A percentile compares a stretch with the other conserved stretches of the same genome.
Evolutionary conservation across 2,797 vertebrate genomes (phyloP).

Genomic region (Rhincodon typus): DNA sequence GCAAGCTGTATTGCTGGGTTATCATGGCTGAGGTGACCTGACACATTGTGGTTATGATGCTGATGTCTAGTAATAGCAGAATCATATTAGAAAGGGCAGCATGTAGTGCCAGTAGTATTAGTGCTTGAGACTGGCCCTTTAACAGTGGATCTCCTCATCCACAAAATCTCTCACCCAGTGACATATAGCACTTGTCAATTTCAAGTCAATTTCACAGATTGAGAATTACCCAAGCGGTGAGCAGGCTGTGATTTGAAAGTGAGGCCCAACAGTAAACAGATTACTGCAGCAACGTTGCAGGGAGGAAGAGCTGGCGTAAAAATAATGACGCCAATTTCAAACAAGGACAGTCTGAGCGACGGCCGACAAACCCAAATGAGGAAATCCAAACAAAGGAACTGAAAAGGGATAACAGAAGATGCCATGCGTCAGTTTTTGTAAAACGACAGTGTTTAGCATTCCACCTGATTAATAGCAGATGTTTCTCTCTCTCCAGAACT

Average conservation of each 20-base stretch:
- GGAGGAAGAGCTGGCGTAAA: not conserved
- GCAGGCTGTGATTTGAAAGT: not conserved
- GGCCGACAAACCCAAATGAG: not conserved
- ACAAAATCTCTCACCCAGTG: not conserved
- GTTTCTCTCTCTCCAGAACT: not conserved
- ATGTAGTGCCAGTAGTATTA: not conserved
- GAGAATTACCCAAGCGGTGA: constrained; percentile 6
- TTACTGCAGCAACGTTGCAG: not conserved
- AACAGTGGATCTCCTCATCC: not conserved
- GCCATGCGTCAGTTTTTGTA: not conserved
- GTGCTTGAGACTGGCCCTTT: not conserved
- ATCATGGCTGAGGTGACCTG: not conserved
- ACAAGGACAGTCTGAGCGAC: not conserved
- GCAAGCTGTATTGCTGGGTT: not conserved
- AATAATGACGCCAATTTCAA: not conserved
- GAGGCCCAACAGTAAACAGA: constrained; percentile 10
- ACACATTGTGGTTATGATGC: not conserved
- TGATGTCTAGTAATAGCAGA: not conserved
- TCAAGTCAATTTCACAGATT: constrained; percentile 33
- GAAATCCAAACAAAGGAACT: not conserved
- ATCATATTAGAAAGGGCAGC: not conserved
- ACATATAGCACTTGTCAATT: constrained; percentile 29
- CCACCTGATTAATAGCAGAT: not conserved
- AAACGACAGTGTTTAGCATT: not conserved
- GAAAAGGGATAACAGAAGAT: not conserved